Evolutionary conservation across 2,113 vertebrate genomes (phyloP).

Genomic region (Progne subis): DNA sequence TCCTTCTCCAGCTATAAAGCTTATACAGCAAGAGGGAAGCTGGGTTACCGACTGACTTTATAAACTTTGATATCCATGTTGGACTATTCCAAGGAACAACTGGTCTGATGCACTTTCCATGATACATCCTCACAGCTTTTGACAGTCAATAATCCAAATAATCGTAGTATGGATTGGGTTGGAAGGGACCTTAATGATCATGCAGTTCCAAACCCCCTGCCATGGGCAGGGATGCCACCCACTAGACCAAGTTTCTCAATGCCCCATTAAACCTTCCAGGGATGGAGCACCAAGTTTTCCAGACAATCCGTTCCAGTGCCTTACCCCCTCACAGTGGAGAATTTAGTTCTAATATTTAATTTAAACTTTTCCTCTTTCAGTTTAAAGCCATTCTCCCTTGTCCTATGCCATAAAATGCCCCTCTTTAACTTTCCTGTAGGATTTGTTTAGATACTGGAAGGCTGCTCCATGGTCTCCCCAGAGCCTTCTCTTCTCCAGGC

Average conservation of each 20-base stretch:
- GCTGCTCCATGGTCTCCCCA: not conserved
- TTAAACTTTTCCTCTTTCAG: not conserved
- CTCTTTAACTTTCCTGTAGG: not conserved
- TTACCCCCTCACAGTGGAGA: not conserved
- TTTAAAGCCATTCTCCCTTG: not conserved
- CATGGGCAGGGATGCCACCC: not conserved
- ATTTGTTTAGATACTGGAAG: not conserved
- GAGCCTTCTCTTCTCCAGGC: not conserved
- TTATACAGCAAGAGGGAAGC: not conserved
- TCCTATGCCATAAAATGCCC: fast-evolving
- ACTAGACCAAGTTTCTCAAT: not conserved
- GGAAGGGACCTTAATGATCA: not conserved
- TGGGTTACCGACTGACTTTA: not conserved
- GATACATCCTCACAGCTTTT: not conserved
- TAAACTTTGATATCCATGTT: not conserved
- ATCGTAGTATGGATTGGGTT: not conserved
- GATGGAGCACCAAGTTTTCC: not conserved
- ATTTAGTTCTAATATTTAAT: not conserved
- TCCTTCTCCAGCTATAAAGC: not conserved
- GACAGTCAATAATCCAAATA: not conserved
- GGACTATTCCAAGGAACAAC: not conserved
- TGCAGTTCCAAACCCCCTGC: not conserved
- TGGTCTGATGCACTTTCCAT: not conserved
- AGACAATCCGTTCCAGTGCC: not conserved
- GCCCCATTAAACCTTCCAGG: not conserved